Evolutionary conservation across 2,888 invertebrate genomes (phyloP), one percentile per base, ranked within the genome.

Genomic region (Apamea anceps): DNA sequence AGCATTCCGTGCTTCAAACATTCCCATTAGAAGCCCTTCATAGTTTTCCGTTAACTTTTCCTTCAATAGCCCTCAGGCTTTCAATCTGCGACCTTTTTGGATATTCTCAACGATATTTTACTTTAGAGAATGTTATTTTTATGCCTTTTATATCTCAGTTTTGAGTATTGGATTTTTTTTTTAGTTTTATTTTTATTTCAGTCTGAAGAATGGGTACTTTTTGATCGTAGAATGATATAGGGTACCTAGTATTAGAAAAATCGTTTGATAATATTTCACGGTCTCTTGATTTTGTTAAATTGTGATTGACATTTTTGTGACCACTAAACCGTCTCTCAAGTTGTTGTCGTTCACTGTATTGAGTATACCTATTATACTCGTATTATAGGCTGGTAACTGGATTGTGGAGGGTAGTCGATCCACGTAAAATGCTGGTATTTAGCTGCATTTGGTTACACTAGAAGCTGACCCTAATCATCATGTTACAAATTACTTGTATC

Each of bases 21-120:
- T 57, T 32, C n/a, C 60, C 62, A 67, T 81, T 76, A 84, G n/a
- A 65, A 45, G 57, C 68, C 21, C 66, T 73, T 85, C 72, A 72
- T 80, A 87, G 71, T 82, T 84, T 86, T 84, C 86, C 79, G 77
- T 79, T 82, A 81, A 81, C n/a, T 70, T 79, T 77, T 25, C 67
- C 66, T 80, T 54, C 75, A 80, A 82, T n/a, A 68, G 75, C 79
- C 77, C 67, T 42, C 70, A 32, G 75, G 81, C 67, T 28, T 83
- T 85, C 81, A 83, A 79, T 82, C 62, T 77, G 48, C 54, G 70
- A 66, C 66, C 80, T 67, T 71, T 67, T 71, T 66, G 72, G 37
- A 65, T 13, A 70, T 83, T 79, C 78, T 51, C 72, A 8, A 75
- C 37, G 77, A 62, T 54, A 74, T 71, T 73, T 84, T 77, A 54